Evolutionary conservation across 2,113 vertebrate species (phyloP).

Genomic region (Hypocryptadius cinnamomeus): DNA sequence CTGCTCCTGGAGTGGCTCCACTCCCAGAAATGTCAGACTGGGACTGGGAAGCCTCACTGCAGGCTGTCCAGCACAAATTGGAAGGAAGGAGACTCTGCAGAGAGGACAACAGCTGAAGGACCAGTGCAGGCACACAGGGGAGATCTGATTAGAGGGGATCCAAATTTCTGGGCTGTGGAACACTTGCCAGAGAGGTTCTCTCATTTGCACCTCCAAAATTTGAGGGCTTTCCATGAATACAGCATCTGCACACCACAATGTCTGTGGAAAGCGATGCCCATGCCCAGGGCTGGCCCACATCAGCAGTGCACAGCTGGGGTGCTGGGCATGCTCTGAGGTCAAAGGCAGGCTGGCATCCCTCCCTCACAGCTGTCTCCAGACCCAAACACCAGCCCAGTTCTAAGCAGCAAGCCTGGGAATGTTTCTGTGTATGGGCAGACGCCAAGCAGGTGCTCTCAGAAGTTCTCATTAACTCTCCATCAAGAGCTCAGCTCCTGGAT

Average conservation of each 20-base stretch:
- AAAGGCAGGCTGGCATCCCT: not conserved
- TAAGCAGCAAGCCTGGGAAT: not conserved
- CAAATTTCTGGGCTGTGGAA: not conserved
- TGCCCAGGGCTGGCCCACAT: not conserved
- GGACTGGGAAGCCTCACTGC: not conserved
- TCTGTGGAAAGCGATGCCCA: not conserved
- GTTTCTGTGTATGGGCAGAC: not conserved
- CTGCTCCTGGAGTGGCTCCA: not conserved
- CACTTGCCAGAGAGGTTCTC: not conserved
- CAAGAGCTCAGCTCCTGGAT: not conserved
- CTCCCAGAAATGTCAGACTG: not conserved
- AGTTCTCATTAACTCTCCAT: not conserved
- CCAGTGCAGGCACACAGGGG: not conserved
- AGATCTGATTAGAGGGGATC: not conserved
- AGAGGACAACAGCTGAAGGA: not conserved
- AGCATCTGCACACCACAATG: not conserved
- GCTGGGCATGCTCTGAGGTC: not conserved
- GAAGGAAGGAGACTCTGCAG: not conserved
- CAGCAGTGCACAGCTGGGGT: not conserved
- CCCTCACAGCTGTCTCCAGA: not conserved
- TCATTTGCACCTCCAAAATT: not conserved
- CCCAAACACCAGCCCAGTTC: not conserved
- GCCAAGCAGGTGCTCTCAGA: not conserved
- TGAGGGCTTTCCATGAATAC: not conserved
- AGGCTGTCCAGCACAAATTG: not conserved